phyloP scores from a whole-genome alignment of 2,888 invertebrate genomes.

The Odontocerum albicorne region DNA sequence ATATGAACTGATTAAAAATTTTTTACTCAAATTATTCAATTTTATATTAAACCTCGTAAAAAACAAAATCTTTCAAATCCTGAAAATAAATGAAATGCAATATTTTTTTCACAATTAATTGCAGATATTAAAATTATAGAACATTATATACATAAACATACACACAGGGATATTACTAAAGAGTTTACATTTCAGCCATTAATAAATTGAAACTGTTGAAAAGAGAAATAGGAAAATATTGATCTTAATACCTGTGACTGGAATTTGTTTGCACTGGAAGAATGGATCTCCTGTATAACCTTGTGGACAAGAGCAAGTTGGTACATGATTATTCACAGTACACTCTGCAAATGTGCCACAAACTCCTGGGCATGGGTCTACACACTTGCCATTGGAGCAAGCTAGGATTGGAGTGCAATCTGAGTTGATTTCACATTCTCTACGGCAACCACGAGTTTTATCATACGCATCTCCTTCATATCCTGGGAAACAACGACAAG shows the following conservation, averaged over 20 bases:
- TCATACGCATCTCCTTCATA: conserved; percentile 84
- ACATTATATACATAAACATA: too few species aligned
- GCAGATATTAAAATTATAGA: too few species aligned
- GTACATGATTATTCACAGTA: conserved; percentile 75
- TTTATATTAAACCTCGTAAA: too few species aligned
- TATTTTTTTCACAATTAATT: too few species aligned
- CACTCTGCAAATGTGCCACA: conserved; percentile 83
- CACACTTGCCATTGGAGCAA: conserved; percentile 81
- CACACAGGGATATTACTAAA: too few species aligned
- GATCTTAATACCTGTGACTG: conserved; percentile 25
- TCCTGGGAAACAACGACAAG: conserved; percentile 77
- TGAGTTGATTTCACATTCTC: conserved; percentile 78
- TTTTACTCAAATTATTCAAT: too few species aligned
- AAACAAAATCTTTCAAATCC: too few species aligned
- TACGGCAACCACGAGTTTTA: conserved; percentile 63
- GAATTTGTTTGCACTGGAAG: conserved; percentile 65
- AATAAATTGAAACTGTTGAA: too few species aligned
- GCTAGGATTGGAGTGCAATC: conserved; percentile 74
- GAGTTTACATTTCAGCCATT: too few species aligned
- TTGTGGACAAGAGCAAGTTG: conserved; percentile 72
- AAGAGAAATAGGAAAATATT: too few species aligned
- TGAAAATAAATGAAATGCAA: too few species aligned
- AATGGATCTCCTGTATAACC: conserved; percentile 84
- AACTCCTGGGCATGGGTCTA: conserved; percentile 81
- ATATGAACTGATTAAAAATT: background rate